Evolutionary conservation across 2,888 invertebrate species (phyloP).

Genomic region (Callyntrura sp.): DNA sequence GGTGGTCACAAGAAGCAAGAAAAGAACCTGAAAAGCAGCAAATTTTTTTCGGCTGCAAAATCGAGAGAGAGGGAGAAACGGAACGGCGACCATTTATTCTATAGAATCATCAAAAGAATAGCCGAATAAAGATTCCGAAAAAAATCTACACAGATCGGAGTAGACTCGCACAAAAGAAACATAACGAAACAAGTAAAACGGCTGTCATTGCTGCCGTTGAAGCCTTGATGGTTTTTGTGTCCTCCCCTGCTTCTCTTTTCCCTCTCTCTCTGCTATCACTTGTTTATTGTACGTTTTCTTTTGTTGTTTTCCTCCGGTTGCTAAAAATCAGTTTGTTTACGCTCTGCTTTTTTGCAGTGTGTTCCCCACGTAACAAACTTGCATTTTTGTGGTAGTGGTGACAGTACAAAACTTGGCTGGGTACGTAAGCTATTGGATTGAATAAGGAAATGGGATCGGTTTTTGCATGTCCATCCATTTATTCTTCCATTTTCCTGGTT

Average conservation of each 20-base stretch:
- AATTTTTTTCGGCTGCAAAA: background rate
- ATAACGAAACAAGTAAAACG: background rate
- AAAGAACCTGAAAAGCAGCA: background rate
- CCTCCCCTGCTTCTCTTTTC: no score
- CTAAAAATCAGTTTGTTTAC: background rate
- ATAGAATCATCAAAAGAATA: slow-evolving; percentile 22
- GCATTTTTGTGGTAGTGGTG: background rate
- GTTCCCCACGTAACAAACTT: no score
- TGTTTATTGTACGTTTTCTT: slow-evolving; percentile 7
- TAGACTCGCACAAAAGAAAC: background rate
- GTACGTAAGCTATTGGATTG: slow-evolving; percentile 58
- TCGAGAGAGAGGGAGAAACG: background rate
- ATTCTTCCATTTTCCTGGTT: slow-evolving; percentile 51
- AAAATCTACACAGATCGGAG: background rate
- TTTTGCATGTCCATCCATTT: slow-evolving; percentile 73
- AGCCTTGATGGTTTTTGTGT: slow-evolving; percentile 4
- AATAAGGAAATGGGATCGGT: slow-evolving; percentile 61
- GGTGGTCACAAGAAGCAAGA: background rate
- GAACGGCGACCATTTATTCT: background rate
- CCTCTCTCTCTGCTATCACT: no score
- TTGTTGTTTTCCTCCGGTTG: slow-evolving; percentile 1
- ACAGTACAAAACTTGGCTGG: no score
- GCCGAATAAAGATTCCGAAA: slow-evolving; percentile 15
- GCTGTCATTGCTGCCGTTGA: background rate
- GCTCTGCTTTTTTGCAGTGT: slow-evolving; percentile 2